Conservation (phyloP, 2,888 invertebrate species). For the Chymomyza caudatula region DNA sequence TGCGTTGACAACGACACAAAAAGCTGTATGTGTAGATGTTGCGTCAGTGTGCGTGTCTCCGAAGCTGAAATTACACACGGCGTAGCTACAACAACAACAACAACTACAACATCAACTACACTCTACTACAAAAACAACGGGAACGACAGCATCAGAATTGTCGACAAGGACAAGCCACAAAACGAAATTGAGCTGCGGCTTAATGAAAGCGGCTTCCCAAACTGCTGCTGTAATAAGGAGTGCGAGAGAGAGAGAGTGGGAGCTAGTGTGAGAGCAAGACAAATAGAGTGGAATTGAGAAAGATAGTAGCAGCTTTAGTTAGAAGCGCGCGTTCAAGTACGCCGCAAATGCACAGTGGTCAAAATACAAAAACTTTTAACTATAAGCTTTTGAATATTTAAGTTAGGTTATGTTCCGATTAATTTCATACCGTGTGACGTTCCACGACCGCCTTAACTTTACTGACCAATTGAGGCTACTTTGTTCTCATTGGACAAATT, state of each 20-base stretch:
- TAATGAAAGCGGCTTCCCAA: conserved; percentile 43
- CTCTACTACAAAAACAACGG: conserved; percentile 8
- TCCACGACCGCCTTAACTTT: no score
- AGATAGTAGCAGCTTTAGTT: not conserved
- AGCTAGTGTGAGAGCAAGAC: not conserved
- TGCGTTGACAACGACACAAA: conserved; percentile 2
- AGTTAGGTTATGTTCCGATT: no score
- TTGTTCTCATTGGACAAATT: no score
- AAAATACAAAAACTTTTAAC: no score
- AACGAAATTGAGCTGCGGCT: conserved; percentile 53
- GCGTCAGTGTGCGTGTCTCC: conserved; percentile 5
- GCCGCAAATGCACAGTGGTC: not conserved
- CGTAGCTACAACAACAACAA: conserved; percentile 22
- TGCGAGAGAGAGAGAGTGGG: not conserved
- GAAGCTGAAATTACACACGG: conserved; percentile 46
- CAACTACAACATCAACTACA: not conserved
- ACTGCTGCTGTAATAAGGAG: not conserved
- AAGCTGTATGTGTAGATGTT: conserved; percentile 12
- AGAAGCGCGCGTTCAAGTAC: not conserved
- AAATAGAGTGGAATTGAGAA: not conserved
- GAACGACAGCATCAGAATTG: conserved; percentile 4
- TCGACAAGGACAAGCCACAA: conserved; percentile 43
- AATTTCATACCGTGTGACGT: no score
- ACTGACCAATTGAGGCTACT: no score
- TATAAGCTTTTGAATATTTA: no score